These are phyloP conservation scores for Drosophila melanosoma DNA, from an alignment of 2,888 invertebrate genomes.

Conservation along the genomic window DNA sequence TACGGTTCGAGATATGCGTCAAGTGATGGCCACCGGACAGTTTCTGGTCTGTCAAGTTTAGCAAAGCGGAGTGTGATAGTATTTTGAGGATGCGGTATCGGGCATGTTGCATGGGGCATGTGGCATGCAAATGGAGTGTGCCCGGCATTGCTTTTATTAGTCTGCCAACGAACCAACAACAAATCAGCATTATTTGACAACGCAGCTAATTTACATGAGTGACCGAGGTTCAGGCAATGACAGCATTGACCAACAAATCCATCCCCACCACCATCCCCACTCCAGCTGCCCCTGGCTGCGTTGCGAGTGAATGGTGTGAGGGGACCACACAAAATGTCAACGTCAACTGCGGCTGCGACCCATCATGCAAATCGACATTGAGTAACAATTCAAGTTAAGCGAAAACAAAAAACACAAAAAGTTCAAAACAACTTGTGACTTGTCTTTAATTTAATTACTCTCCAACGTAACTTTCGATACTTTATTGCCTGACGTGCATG, in stretches of 20 bases:
- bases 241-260: conserved; percentile 40
- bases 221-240: conserved; percentile 53
- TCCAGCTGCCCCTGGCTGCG: neutral
- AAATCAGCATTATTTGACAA: conserved; percentile 82
- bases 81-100: neutral
- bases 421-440: conserved; percentile 65
- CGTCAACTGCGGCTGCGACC: conserved; percentile 44
- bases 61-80: conserved; percentile 1
- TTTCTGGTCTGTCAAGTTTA: conserved; percentile 35
- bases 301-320: neutral
- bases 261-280: neutral
- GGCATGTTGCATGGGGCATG: neutral
- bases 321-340: conserved; percentile 46
- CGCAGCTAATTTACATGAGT: conserved; percentile 78
- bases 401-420: conserved; percentile 31
- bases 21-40: conserved; percentile 48
- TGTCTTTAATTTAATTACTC: conserved; percentile 74
- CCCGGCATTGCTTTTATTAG: conserved; percentile 69
- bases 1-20: conserved; percentile 51
- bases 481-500: conserved; percentile 55
- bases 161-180: conserved; percentile 74
- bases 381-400: conserved; percentile 39
- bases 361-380: conserved; percentile 65
- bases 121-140: conserved; percentile 11
- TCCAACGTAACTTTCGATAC: conserved; percentile 53